Base-by-base conservation (phyloP, 2,888 invertebrate species). In the Tanypteryx hageni region DNA sequence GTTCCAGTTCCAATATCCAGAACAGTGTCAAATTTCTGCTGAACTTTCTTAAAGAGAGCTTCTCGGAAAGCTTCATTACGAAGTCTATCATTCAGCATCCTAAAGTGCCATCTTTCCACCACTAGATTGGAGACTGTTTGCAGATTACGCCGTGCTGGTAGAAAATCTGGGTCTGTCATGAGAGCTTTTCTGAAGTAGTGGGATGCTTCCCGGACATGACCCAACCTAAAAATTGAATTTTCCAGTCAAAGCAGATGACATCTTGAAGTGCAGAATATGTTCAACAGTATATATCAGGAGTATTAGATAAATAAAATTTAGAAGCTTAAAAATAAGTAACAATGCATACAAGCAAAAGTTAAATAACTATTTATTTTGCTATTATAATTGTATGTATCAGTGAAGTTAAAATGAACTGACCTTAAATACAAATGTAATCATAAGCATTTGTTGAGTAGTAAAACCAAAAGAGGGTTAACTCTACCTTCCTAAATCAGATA, bases 1-100 rank as follows among this genome's bases (percentile, higher is more conserved):
- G 97, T 97, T 0, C 98, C 98, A 68, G 97, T 96, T 0, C 98
- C 98, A 93, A 98, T 96, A 94, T 98, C 98, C 68, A 98, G 94
- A 22, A 98, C 96, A 93, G 95, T 95, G 92, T 96, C 95, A 93
- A 95, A 95, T 22, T 96, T 96, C 58, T 95, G 94, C 8, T 95
- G 94, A 3, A 97, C 94, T 93, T 95, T 96, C 92, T 96, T 95
- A 27, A 94, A 94, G 93, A 98, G 97, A 0, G 98, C 98, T 92
- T 95, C 94, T 92, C 95, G 95, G 94, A 97, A 98, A 0, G 96
- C 96, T 92, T 95, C 94, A 95, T 98, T 98, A 83, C 98, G 95
- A 27, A 95, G 94, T 93, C 95, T 95, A 94, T 98, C 98, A 95
- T 98, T 98, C 57, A 98, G 95, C 98, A 98, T 98, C 92, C 97